phyloP scores from a whole-genome alignment of 2,797 vertebrate genomes.

The Sphenopsis melanotis region DNA sequence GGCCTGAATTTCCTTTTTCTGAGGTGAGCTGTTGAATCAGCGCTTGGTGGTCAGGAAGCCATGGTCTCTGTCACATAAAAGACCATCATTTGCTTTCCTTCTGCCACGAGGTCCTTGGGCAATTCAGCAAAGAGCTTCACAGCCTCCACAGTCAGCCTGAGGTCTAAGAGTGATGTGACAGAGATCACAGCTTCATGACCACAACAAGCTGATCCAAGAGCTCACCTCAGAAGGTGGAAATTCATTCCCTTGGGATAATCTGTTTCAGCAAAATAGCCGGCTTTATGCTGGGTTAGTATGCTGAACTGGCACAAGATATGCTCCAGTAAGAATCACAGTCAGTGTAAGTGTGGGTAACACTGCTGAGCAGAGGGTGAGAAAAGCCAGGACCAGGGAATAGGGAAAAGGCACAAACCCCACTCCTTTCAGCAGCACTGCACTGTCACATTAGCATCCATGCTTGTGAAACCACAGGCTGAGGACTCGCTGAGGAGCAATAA shows the following conservation, averaged over 20 bases:
- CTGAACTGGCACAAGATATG: not conserved
- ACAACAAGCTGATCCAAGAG: not conserved
- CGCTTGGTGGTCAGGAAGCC: not conserved
- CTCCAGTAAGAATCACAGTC: not conserved
- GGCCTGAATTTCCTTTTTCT: not conserved
- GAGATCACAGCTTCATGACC: not conserved
- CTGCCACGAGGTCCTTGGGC: not conserved
- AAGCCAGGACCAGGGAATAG: not conserved
- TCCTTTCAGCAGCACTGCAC: constrained; percentile 18
- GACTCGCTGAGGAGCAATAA: not conserved
- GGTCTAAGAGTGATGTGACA: not conserved
- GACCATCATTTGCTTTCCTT: not conserved
- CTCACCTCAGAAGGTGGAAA: not conserved
- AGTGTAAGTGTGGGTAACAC: not conserved
- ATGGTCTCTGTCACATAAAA: not conserved
- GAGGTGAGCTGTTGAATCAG: not conserved
- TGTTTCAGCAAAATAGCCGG: not conserved
- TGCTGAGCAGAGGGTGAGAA: not conserved
- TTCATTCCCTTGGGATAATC: not conserved
- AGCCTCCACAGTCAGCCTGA: not conserved
- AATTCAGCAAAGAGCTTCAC: not conserved
- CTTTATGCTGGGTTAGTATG: not conserved
- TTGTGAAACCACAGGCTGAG: not conserved
- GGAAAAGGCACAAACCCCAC: not conserved
- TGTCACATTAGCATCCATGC: not conserved